These are phyloP conservation scores for Polymixis lichenea DNA, from an alignment of 2,888 invertebrate species.

Conservation along the genomic window DNA sequence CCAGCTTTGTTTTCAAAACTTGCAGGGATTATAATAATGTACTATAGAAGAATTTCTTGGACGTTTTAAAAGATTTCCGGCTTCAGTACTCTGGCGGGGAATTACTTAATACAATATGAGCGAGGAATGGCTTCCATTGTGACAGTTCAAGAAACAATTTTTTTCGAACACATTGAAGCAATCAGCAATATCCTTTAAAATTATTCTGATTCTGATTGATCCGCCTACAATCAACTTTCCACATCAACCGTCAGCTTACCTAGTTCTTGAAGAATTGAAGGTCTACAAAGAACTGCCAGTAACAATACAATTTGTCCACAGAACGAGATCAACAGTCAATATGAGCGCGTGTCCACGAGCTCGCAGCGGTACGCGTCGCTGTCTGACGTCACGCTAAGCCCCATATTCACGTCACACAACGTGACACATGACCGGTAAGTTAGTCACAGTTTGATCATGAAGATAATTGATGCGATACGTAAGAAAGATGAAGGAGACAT, in stretches of 20 bases:
- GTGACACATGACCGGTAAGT: constrained; percentile 83
- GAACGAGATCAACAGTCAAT: constrained; percentile 88
- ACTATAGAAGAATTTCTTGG: background rate
- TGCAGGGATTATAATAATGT: background rate
- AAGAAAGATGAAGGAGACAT: background rate
- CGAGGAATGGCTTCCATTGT: too few species aligned
- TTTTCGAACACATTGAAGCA: too few species aligned
- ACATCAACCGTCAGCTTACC: background rate
- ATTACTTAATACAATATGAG: too few species aligned
- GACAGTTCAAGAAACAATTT: too few species aligned
- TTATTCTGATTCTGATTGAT: background rate
- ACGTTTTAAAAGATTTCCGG: background rate
- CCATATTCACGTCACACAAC: constrained; percentile 80
- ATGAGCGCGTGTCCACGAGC: constrained; percentile 87
- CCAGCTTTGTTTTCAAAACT: background rate
- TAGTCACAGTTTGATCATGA: constrained; percentile 14
- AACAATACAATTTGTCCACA: constrained; percentile 70
- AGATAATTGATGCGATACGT: constrained; percentile 1
- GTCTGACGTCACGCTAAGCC: constrained; percentile 85
- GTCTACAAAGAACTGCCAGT: background rate
- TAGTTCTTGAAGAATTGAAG: background rate
- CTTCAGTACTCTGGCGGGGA: background rate
- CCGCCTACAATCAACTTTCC: background rate
- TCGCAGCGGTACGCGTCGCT: constrained; percentile 79
- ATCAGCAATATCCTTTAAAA: too few species aligned